Conservation (phyloP, 2,113 vertebrate genomes). For the Microcebus ravelobensis region DNA sequence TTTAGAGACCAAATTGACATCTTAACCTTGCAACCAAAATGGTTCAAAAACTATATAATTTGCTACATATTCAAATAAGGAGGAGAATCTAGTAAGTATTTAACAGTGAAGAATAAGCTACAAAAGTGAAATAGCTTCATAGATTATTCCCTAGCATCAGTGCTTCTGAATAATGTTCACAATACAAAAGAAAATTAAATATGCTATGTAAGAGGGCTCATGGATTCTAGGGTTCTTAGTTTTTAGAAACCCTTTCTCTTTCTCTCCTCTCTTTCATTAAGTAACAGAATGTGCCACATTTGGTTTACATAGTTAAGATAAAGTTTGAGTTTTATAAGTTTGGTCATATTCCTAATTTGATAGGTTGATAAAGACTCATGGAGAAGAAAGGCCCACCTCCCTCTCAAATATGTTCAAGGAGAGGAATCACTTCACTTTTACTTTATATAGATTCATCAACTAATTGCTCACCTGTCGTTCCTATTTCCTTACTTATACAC, state of each 20-base stretch:
- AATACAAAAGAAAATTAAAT: constrained; percentile 39
- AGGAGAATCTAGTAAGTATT: not conserved
- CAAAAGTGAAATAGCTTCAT: constrained; percentile 6
- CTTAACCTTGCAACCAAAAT: constrained; percentile 9
- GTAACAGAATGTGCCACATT: not conserved
- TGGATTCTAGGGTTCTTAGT: not conserved
- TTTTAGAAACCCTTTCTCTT: not conserved
- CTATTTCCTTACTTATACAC: not conserved
- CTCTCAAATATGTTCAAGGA: not conserved
- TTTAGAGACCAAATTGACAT: not conserved
- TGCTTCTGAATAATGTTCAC: not conserved
- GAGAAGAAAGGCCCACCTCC: not conserved
- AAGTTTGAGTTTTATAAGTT: constrained; percentile 28
- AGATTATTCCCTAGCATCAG: not conserved
- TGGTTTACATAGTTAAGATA: not conserved
- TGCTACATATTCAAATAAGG: constrained; percentile 14
- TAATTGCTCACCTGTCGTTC: not conserved
- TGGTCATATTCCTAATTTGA: constrained; percentile 11
- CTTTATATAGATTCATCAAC: not conserved
- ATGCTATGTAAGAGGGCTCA: not conserved
- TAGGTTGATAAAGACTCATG: not conserved
- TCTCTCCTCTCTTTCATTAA: not conserved
- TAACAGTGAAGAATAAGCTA: not conserved
- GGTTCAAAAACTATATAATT: not conserved
- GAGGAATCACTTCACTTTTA: not conserved